Conservation (phyloP, 2,888 invertebrate genomes). For the Cryptophagus acutangulus region DNA sequence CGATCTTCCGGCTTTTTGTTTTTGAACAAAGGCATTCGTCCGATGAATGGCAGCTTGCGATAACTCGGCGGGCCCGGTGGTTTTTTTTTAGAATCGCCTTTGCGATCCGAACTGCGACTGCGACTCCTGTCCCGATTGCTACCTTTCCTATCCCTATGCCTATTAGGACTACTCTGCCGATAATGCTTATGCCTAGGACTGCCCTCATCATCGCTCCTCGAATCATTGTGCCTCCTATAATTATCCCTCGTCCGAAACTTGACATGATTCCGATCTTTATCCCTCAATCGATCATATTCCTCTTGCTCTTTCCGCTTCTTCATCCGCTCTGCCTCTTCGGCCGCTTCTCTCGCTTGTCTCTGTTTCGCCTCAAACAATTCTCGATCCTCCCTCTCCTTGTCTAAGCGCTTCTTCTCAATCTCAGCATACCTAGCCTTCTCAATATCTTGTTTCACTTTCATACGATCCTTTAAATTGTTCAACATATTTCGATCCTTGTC, state of each 20-base stretch:
- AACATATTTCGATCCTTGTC: conserved; percentile 47
- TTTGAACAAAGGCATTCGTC: conserved; percentile 78
- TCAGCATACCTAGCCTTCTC: conserved; percentile 43
- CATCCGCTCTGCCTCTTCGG: conserved; percentile 36
- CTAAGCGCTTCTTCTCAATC: conserved; percentile 38
- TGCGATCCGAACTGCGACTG: conserved; percentile 16
- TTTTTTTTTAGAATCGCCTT: conserved; percentile 33
- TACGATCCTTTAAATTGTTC: conserved; percentile 51
- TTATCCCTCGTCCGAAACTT: conserved; percentile 47
- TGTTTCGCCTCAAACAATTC: conserved; percentile 44
- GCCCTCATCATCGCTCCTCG: conserved; percentile 37
- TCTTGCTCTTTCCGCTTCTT: conserved; percentile 39
- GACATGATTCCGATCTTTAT: conserved; percentile 39
- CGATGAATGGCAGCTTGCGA: conserved; percentile 78
- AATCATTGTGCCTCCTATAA: conserved; percentile 40
- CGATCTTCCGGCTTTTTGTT: conserved; percentile 51
- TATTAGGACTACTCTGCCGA: conserved; percentile 4
- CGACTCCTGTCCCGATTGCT: conserved; percentile 5
- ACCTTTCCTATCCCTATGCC: conserved; percentile 8
- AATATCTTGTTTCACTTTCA: conserved; percentile 52
- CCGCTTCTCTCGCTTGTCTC: conserved; percentile 37
- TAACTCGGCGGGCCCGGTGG: conserved; percentile 49
- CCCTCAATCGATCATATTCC: conserved; percentile 40
- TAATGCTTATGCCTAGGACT: conserved; percentile 23
- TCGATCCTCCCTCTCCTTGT: conserved; percentile 45